Percentiles rank a stretch among this genome's conserved stretches.
phyloP scores from a whole-genome alignment of 2,113 vertebrate species.

The Nycticorax nycticorax region DNA sequence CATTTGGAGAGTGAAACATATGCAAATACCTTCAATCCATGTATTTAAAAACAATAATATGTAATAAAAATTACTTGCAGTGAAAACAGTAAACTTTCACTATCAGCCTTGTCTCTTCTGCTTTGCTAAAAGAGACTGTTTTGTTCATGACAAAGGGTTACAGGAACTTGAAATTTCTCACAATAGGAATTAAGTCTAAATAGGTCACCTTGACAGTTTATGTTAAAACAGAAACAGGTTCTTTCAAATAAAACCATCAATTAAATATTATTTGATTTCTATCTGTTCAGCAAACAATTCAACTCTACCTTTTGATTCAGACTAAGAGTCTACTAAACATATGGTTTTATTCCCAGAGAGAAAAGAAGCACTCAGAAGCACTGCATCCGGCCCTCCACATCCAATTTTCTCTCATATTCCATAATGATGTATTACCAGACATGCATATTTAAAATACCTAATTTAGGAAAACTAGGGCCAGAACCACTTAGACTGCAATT shows the following conservation, averaged over 20 bases:
- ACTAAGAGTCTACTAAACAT: neutral
- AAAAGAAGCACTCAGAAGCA: neutral
- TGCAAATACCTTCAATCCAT: neutral
- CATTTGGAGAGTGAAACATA: neutral
- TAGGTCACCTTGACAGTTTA: neutral
- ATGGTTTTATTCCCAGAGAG: neutral
- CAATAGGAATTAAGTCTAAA: neutral
- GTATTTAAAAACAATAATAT: neutral
- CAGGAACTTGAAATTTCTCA: neutral
- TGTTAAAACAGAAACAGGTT: neutral
- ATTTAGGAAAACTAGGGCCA: neutral
- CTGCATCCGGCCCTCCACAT: neutral
- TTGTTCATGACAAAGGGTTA: neutral
- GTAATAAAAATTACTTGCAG: neutral
- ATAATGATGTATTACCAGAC: neutral
- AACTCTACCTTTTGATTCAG: neutral
- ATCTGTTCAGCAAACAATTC: neutral
- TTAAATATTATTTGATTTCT: neutral
- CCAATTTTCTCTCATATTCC: neutral
- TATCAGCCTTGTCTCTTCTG: neutral
- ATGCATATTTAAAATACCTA: neutral
- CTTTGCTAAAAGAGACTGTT: neutral
- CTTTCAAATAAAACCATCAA: neutral
- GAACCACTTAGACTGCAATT: neutral
- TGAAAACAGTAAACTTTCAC: neutral